Evolutionary conservation across 2,113 vertebrate species (phyloP), one percentile per base, ranked within the genome.

Genomic region (Phalacrocorax brasilianus): DNA sequence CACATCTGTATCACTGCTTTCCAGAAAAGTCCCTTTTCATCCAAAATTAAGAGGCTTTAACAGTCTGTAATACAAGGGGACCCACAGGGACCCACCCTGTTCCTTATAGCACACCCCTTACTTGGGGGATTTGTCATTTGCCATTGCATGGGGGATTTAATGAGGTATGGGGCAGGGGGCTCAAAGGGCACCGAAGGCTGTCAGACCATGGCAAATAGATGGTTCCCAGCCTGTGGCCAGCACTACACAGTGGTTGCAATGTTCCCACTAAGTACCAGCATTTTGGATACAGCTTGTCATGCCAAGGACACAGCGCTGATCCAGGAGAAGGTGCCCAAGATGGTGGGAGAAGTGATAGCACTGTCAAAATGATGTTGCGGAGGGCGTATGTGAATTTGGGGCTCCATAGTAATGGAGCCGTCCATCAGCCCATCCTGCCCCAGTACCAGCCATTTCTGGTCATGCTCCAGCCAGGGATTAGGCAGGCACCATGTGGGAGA

Each of bases 141-240:
- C 4, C 42, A 24, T 9, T 7, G 22, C 22, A 8, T 0, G 1
- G n/a, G 66, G 53, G 14, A 40, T 2, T 2, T 7, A 35, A n/a
- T 17, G 47, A 24, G 59, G 40, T 52, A 8, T 49, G 20, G 89
- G 61, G 67, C 59, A 65, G 59, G 47, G 38, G 6, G 2, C 6
- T 67, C 20, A 18, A 16, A 50, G 9, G 16, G n/a, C 44, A 53
- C 52, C 23, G 47, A 5, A 23, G 38, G 38, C 47, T 91, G 32
- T 40, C 47, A 68, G 75, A 22, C 35, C 3, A 2, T 12, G 63
- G 50, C 6, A 44, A 14, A 23, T 26, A 58, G 30, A 9, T 3
- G 6, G 20, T 4, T 53, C 38, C n/a, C 71, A 73, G 32, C 6
- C 53, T 19, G 23, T 56, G 50, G 62, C 49, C 78, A 79, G 22